These are phyloP conservation scores for Balearica regulorum DNA, from an alignment of 2,797 vertebrate genomes.

Conservation along the genomic window DNA sequence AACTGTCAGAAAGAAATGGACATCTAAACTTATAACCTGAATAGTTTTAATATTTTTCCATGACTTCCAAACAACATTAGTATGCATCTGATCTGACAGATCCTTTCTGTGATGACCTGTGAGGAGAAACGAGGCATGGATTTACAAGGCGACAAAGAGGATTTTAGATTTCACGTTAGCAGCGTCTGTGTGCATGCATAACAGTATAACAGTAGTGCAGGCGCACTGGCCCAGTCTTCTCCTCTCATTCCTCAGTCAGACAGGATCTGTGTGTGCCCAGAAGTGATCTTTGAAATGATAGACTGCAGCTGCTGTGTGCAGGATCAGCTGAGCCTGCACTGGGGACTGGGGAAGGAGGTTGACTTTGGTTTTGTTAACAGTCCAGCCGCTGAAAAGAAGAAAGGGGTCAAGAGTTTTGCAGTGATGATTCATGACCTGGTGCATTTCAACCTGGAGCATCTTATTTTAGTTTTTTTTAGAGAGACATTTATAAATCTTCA, in stretches of 20 bases:
- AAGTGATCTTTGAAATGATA: neutral
- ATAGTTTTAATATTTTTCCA: neutral
- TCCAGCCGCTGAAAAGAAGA: neutral
- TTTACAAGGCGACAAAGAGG: neutral
- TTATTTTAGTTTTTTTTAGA: neutral
- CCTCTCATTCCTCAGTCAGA: neutral
- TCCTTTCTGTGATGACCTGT: neutral
- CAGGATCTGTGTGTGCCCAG: neutral
- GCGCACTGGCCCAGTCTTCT: neutral
- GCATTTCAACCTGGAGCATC: neutral
- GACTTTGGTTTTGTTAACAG: neutral
- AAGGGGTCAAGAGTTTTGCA: neutral
- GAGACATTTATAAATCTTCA: neutral
- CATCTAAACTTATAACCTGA: neutral
- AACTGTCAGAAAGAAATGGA: neutral
- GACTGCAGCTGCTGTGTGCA: neutral
- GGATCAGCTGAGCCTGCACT: neutral
- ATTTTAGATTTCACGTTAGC: neutral
- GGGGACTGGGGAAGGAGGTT: neutral
- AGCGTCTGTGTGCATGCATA: neutral
- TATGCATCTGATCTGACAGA: neutral
- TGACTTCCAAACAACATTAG: neutral
- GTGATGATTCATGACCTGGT: neutral
- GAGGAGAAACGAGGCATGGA: neutral
- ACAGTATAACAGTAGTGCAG: neutral